phyloP scores from a whole-genome alignment of 2,888 invertebrate genomes.

The Nephrotoma flavescens region DNA sequence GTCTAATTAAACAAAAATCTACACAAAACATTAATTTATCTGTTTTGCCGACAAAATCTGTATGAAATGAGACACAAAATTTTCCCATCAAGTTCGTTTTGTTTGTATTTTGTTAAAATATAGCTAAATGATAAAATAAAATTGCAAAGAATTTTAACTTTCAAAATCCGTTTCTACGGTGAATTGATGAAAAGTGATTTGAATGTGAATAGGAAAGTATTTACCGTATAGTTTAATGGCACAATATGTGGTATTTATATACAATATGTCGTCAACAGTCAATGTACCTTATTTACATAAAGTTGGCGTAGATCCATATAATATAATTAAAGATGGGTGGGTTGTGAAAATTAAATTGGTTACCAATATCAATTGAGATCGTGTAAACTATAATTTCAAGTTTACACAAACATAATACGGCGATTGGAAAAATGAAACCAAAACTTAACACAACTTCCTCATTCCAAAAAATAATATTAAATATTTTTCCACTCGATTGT shows the following conservation, averaged over 20 bases:
- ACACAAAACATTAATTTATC: not conserved
- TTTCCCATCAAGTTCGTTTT: not conserved
- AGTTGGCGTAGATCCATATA: not conserved
- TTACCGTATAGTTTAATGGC: not conserved
- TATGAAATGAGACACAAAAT: not conserved
- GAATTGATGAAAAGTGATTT: not conserved
- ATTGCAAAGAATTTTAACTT: not conserved
- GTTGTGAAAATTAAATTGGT: not conserved
- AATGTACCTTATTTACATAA: not conserved
- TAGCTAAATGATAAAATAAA: not conserved
- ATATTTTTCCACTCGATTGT: not conserved
- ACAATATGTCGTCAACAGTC: not conserved
- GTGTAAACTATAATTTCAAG: not conserved
- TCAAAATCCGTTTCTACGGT: not conserved
- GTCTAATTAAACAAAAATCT: not conserved
- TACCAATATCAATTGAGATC: not conserved
- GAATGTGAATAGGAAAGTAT: not conserved
- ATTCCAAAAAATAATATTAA: not conserved
- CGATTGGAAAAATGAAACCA: not conserved
- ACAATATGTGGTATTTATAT: not conserved
- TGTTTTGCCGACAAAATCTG: not conserved
- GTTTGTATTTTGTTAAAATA: not conserved
- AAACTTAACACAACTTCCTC: not conserved
- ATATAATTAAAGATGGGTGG: too few species aligned
- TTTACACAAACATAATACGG: not conserved